Percentiles rank a stretch among this genome's conserved stretches.
These are phyloP conservation scores for Tinamus guttatus DNA, from an alignment of 2,113 vertebrate genomes.

Conservation along the genomic window DNA sequence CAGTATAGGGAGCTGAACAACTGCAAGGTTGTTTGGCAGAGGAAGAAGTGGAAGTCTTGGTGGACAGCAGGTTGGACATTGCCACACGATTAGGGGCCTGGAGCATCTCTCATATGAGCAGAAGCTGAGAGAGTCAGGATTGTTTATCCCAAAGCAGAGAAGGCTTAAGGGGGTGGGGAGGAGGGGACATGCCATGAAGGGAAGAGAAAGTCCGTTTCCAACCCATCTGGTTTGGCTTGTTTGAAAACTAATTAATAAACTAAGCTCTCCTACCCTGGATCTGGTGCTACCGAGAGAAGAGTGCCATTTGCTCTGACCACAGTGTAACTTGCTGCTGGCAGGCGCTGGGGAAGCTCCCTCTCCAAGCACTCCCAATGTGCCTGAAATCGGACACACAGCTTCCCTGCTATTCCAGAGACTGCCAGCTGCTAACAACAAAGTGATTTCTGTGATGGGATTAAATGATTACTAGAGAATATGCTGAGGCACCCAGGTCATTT, in stretches of 20 bases:
- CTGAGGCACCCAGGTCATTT: accelerated
- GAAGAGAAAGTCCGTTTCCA: neutral
- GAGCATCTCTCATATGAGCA: no score
- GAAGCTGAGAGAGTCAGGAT: no score
- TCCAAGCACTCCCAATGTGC: accelerated
- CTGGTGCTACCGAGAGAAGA: accelerated
- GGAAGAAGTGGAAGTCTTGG: no score
- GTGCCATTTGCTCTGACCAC: neutral
- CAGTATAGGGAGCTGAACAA: no score
- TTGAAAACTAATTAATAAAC: neutral
- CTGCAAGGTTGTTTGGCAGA: no score
- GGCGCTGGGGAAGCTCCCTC: neutral
- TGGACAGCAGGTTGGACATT: no score
- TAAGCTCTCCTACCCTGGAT: neutral
- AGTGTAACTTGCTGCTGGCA: neutral
- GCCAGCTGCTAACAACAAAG: neutral
- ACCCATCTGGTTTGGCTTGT: neutral
- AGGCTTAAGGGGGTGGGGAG: no score
- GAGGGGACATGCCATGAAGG: neutral
- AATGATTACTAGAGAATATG: neutral
- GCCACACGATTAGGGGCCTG: no score
- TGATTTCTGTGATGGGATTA: neutral
- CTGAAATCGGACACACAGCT: neutral
- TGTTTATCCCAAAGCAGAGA: no score
- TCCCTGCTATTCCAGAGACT: neutral